A percentile compares a stretch with the other conserved stretches of the same genome.
Evolutionary conservation across 1,140 invertebrate species (phyloP).

Genomic region (Neotoxoptera formosana): DNA sequence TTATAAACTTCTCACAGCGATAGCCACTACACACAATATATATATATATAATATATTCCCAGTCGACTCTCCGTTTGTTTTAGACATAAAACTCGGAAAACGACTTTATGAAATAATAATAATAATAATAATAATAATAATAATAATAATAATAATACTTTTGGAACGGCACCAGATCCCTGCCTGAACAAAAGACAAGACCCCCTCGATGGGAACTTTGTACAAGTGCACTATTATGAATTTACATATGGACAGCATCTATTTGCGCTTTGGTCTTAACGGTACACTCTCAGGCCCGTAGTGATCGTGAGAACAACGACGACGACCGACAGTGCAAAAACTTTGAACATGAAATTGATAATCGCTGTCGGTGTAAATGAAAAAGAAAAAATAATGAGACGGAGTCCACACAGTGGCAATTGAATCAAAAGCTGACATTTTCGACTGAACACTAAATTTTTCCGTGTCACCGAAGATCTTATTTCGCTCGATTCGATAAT

Average conservation of each 20-base stretch:
- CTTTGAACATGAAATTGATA: not conserved
- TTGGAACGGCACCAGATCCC: conserved; percentile 23
- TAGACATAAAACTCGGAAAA: conserved; percentile 42
- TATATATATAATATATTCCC: not conserved
- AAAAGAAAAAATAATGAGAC: conserved; percentile 6
- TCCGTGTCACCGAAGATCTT: not conserved
- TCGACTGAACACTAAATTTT: not conserved
- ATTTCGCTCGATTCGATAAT: not conserved
- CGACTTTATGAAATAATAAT: conserved; percentile 52
- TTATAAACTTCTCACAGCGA: conserved; percentile 52
- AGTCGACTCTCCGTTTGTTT: conserved; percentile 38
- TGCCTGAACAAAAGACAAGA: conserved; percentile 10
- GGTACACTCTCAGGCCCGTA: not conserved
- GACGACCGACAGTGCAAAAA: not conserved
- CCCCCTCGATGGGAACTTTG: not conserved
- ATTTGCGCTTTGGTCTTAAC: not conserved
- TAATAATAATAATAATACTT: conserved; percentile 43
- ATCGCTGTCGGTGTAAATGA: not conserved
- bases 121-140: conserved; percentile 45
- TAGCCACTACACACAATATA: conserved; percentile 40
- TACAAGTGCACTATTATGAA: conserved; percentile 34
- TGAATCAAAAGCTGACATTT: not conserved
- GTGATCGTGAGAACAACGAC: not conserved
- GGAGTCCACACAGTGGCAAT: not conserved
- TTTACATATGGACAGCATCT: conserved; percentile 35